A percentile compares a stretch with the other conserved stretches of the same genome.
Evolutionary conservation across 2,113 vertebrate species (phyloP).

Genomic region (Strigops habroptila): DNA sequence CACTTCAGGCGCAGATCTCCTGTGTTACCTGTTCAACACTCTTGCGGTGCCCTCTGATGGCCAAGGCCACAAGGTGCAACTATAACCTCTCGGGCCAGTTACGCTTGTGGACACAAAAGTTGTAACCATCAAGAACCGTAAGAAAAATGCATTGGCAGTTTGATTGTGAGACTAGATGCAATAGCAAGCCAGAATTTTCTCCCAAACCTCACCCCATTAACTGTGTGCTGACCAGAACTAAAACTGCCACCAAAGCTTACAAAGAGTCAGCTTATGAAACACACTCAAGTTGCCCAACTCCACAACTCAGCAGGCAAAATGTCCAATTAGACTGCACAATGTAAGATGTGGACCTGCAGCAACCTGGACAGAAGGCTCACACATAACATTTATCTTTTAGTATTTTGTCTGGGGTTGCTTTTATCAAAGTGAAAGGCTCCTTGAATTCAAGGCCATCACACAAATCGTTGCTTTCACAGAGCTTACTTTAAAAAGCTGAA

Average conservation of each 20-base stretch:
- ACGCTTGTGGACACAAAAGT: too few relatives aligned
- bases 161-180: neutral
- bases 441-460: neutral
- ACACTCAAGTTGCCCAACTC: neutral
- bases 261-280: neutral
- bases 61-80: neutral
- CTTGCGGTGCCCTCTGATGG: neutral
- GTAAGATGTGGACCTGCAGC: rapidly evolving
- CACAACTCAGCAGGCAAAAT: neutral
- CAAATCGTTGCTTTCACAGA: neutral
- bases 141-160: rapidly evolving
- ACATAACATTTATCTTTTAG: neutral
- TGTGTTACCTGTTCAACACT: rapidly evolving
- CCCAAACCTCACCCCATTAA: neutral
- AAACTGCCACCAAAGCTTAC: rapidly evolving
- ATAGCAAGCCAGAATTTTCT: neutral
- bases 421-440: neutral
- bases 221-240: neutral
- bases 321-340: rapidly evolving
- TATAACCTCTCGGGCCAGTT: rapidly evolving
- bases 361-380: neutral
- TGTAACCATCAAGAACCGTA: rapidly evolving
- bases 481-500: neutral
- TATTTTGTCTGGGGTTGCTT: neutral
- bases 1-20: neutral